Conservation (phyloP, 2,888 invertebrate genomes). For the Plemyria rubiginata region DNA sequence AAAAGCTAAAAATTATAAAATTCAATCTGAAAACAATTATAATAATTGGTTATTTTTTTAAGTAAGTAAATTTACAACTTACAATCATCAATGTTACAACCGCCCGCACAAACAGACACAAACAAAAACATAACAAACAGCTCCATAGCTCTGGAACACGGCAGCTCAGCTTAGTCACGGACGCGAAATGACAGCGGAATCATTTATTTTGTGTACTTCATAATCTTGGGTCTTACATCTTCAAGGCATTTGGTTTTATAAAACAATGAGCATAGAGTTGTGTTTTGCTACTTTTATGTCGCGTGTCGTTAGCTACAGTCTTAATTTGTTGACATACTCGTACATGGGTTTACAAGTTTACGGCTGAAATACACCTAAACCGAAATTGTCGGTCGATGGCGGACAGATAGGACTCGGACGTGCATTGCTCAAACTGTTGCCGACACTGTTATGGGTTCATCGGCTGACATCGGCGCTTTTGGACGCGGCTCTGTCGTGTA, state of each 20-base stretch:
- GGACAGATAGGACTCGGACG: no score
- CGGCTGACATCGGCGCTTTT: no score
- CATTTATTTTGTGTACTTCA: conserved; percentile 27
- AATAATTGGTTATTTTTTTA: no score
- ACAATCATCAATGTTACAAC: conserved; percentile 16
- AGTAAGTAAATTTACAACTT: conserved; percentile 14
- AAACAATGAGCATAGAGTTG: background rate
- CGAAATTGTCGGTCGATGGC: no score
- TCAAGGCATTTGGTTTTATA: conserved; percentile 15
- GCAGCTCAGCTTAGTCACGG: conserved; percentile 18
- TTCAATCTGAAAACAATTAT: no score
- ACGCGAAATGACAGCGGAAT: conserved; percentile 24
- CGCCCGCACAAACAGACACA: conserved; percentile 16
- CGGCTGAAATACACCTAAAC: no score
- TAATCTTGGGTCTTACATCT: conserved; percentile 14
- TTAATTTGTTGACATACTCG: background rate
- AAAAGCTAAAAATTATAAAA: no score
- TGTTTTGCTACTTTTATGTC: background rate
- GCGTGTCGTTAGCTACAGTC: background rate
- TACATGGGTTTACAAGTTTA: background rate
- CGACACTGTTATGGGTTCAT: no score
- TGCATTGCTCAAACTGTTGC: no score
- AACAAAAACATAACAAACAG: conserved; percentile 23
- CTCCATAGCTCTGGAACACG: conserved; percentile 24
- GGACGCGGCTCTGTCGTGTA: no score